Conservation (phyloP, 2,797 vertebrate species). For the Mycteria americana region DNA sequence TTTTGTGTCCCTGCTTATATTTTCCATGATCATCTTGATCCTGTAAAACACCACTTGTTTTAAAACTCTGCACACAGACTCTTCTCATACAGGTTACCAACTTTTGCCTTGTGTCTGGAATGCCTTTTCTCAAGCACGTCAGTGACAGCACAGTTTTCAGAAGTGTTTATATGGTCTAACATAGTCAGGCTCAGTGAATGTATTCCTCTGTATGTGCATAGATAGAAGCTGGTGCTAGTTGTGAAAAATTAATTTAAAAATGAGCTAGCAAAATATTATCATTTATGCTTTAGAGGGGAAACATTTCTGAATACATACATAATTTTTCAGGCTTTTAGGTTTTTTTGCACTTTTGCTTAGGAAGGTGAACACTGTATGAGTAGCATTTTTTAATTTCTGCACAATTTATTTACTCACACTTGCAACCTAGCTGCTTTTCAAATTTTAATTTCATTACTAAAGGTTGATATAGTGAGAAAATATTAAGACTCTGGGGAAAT, state of each 20-base stretch:
- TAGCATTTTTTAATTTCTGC: not conserved
- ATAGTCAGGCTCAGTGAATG: not conserved
- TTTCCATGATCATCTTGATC: not conserved
- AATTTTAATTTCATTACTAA: not conserved
- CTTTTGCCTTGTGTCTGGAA: not conserved
- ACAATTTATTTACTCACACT: not conserved
- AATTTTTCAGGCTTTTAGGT: not conserved
- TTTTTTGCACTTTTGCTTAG: not conserved
- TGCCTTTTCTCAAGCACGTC: not conserved
- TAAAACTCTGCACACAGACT: not conserved
- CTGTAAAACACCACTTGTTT: not conserved
- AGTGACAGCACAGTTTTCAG: not conserved
- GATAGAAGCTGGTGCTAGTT: not conserved
- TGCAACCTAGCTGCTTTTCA: not conserved
- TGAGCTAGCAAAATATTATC: not conserved
- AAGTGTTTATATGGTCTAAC: not conserved
- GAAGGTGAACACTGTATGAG: not conserved
- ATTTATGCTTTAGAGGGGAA: not conserved
- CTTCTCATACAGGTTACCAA: not conserved
- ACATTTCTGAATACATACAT: not conserved
- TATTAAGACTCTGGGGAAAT: not conserved
- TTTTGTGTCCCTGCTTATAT: not conserved
- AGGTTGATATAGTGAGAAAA: not conserved
- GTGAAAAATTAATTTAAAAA: not conserved
- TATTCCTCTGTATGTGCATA: not conserved